Evolutionary conservation across 1,140 invertebrate genomes (phyloP), one percentile per base, ranked within the genome.

Genomic region (Drosophila malerkotliana): DNA sequence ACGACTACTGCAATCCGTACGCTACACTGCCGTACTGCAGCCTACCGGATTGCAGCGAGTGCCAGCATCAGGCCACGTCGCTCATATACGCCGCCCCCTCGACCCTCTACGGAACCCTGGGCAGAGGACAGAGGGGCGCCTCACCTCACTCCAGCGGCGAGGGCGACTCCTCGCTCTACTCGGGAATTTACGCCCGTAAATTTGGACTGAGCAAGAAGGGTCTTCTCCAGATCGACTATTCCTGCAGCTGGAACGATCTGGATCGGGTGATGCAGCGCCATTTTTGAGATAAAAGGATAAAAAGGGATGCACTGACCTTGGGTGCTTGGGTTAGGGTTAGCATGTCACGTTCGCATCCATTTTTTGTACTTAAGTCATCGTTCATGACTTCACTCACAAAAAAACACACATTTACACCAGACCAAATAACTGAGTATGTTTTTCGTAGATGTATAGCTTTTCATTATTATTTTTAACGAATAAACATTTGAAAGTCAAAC

Each of bases 201-300:
- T 93, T 94, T 73, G 93, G 93, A 39, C 82, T 95, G 66, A 95
- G 93, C 77, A 94, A 94, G 44, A 94, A 95, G 74, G 95, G 95
- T 41, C 93, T 95, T 74, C 90, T 95, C 9, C 94, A 95, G 88
- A 95, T 95, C 47, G 95, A 95, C 80, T 95, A 95, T 77, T 94
- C 94, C 4, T 93, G 93, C 77, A 95, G 94, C 80, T 95, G 95
- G 94, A 94, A 94, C 68, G 94, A 93, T 34, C 78, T 94, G 56
- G 93, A 94, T 77, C 92, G 93, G 24, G 93, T 94, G 77, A 94
- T 94, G 72, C 87, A 92, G 21, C 69, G 85, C 14, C 76, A 91
- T 32, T 91, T 64, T 41, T 91, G 60, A 78, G 53, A 14, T 15
- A 10, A 12, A 34, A 24, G 4, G 6, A 44, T 4, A 8, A 15